Evolutionary conservation across 2,797 vertebrate genomes (phyloP), one percentile per base, ranked within the genome.

Genomic region (Mormyrus proboscirostris): DNA sequence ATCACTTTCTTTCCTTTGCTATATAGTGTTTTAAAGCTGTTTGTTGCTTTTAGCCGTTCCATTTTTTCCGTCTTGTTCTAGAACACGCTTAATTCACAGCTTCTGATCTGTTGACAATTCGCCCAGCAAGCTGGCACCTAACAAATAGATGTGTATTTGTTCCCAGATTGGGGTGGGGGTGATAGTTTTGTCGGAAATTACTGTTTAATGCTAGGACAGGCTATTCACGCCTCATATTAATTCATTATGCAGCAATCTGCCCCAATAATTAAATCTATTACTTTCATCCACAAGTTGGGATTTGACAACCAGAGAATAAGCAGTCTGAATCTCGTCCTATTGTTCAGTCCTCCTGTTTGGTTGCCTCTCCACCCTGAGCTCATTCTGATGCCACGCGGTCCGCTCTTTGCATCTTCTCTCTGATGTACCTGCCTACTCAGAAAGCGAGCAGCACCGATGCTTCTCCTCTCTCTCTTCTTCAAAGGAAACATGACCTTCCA

Each of bases 261-360:
- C 93, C 92, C 93, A 79, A 94, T 95, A 95, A 95, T 95, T 94
- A 95, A 95, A 93, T 92, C 86, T 41, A 76, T 92, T 92, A 90
- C 91, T 91, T 94, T 91, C 55, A 85, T 91, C 91, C 93, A 90
- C 92, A 92, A 94, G 90, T 90, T 82, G 87, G 93, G 90, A 90
- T 92, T 93, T 92, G 94, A 93, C 94, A 94, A 93, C 90, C 91
- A 90, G 91, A 93, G 93, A 94, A 92, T 91, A 93, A 94, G 92
- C 92, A 93, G 91, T 93, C 92, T 93, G 94, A 92, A 95, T 95
- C 93, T 94, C 84, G 57, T 92, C 86, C 93, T 94, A 94, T 94
- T 94, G 92, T 89, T 93, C 73, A 69, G 53, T 22, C 49, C 65
- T 84, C 51, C 12, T 38, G 33, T 47, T 53, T 91, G 92, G 93